phyloP scores from a whole-genome alignment of 2,113 vertebrate species.

The Condylura cristata region DNA sequence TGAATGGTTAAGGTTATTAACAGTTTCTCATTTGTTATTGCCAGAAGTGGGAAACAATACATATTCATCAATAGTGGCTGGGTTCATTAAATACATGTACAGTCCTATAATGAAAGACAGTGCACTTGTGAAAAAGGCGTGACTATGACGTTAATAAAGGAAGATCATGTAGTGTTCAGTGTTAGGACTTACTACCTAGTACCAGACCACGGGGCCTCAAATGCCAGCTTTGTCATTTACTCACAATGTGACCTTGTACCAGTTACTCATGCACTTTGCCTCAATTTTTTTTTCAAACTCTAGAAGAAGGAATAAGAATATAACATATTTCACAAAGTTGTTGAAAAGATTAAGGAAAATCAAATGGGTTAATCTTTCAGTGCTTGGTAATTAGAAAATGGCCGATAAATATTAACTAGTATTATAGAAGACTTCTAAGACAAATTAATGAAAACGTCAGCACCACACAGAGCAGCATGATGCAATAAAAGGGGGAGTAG shows the following conservation, averaged over 20 bases:
- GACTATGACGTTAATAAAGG: background rate
- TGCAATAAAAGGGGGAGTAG: background rate
- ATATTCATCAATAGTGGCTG: background rate
- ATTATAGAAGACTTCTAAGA: background rate
- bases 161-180: rapidly evolving
- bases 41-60: background rate
- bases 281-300: conserved; percentile 1
- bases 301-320: background rate
- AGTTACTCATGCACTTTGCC: background rate
- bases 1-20: background rate
- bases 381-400: background rate
- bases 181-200: background rate
- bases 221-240: background rate
- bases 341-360: background rate
- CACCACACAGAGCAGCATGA: background rate
- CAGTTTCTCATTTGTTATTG: background rate
- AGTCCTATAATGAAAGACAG: rapidly evolving
- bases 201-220: background rate
- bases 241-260: background rate
- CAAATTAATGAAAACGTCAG: background rate
- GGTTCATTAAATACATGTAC: background rate
- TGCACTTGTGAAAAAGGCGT: background rate
- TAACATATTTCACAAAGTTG: background rate
- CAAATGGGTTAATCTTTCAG: background rate
- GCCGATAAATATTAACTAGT: background rate